These are phyloP conservation scores for Lepidocolaptes lacrymiger DNA, from an alignment of 2,797 vertebrate genomes.

Conservation along the genomic window DNA sequence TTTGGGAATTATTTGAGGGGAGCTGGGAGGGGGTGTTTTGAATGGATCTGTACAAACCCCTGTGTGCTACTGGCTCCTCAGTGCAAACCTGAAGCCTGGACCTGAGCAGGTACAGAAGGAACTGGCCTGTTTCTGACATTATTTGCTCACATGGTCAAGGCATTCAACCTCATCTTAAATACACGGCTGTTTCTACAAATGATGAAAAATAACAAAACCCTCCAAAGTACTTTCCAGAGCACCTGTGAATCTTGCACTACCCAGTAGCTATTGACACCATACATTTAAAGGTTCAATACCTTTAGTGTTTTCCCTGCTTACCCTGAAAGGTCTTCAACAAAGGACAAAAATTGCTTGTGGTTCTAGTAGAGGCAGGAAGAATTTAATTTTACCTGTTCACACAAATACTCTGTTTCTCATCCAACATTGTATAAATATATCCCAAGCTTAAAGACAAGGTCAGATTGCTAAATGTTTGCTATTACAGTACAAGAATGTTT, in stretches of 20 bases:
- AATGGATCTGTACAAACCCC: neutral
- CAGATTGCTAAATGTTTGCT: neutral
- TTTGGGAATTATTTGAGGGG: neutral
- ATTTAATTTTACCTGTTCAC: conserved; percentile 58
- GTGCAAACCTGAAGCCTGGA: neutral
- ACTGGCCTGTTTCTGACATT: neutral
- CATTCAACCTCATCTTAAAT: neutral
- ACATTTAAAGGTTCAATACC: neutral
- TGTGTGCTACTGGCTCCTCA: neutral
- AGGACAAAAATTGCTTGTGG: conserved; percentile 27
- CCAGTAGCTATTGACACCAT: neutral
- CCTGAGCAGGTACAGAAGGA: neutral
- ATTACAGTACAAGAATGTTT: conserved; percentile 22
- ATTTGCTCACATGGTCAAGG: neutral
- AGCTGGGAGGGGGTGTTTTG: neutral
- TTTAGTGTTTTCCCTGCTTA: neutral
- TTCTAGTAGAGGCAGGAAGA: conserved; percentile 40
- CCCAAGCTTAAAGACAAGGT: neutral
- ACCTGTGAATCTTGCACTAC: neutral
- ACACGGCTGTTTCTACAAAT: neutral
- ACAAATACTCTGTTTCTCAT: conserved; percentile 23
- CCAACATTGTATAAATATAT: neutral
- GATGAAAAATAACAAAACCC: neutral
- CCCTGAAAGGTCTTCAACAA: neutral
- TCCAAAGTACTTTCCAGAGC: neutral